A percentile compares a stretch with the other conserved stretches of the same genome.
Conservation (phyloP, 2,113 vertebrate genomes). For the Nibea coibor region DNA sequence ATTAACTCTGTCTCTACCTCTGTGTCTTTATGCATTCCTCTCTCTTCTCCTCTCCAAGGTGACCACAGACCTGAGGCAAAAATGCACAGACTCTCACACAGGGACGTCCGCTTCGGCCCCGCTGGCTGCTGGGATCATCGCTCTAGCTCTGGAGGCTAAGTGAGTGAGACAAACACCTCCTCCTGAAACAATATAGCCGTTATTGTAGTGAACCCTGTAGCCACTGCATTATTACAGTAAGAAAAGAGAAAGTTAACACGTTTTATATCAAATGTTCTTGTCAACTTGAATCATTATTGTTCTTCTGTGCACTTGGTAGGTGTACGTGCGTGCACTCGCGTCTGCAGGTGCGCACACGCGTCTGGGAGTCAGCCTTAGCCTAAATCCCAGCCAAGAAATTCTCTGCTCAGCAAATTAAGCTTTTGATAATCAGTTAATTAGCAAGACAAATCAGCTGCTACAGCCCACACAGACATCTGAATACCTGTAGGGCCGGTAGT, state of each 20-base stretch:
- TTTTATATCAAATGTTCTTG: background rate
- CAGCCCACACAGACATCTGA: constrained; percentile 53
- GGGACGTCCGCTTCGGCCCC: constrained; percentile 84
- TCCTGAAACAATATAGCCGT: background rate
- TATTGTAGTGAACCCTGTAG: background rate
- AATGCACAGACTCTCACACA: constrained; percentile 84
- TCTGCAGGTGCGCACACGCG: background rate
- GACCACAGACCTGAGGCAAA: constrained; percentile 84
- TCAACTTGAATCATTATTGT: constrained; percentile 14
- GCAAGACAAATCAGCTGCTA: constrained; percentile 64
- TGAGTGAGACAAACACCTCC: constrained; percentile 64
- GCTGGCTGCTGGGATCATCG: constrained; percentile 83
- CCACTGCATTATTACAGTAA: background rate
- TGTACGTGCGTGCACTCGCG: background rate
- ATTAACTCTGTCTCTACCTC: constrained; percentile 30
- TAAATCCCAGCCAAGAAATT: constrained; percentile 59
- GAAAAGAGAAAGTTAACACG: background rate
- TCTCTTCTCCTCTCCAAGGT: constrained; percentile 72
- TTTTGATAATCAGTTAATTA: constrained; percentile 75
- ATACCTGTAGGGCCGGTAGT: constrained; percentile 50
- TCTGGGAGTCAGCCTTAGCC: constrained; percentile 40
- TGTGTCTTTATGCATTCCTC: constrained; percentile 12
- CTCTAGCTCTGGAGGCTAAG: constrained; percentile 83
- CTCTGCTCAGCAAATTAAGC: constrained; percentile 62
- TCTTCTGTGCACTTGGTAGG: background rate